Evolutionary conservation across 2,888 invertebrate species (phyloP), one percentile per base, ranked within the genome.

Genomic region (Zelleria hepariella): DNA sequence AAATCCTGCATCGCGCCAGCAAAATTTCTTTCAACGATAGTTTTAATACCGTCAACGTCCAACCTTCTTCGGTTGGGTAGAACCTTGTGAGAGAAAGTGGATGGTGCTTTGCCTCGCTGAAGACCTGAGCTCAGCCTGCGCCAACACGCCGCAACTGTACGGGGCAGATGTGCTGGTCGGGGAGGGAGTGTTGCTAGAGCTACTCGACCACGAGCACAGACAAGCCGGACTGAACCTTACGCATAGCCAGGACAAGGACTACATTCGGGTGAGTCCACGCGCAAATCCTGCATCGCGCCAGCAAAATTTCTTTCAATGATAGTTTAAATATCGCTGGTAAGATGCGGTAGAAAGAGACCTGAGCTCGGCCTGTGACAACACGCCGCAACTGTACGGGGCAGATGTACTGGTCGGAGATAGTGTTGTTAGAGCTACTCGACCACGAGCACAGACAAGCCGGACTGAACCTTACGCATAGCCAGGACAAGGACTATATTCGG

Each of bases 211-310:
- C 70, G 98, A 98, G 76, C 91, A 93, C 27, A 91, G 91, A 66
- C 94, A 96, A 71, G 92, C 92, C 15, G 98, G 98, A 0, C 84
- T 98, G 20, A 96, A 97, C 75, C 91, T 98, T 51, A 97, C 98
- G 4, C 98, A 98, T 75, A 96, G 97, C 69, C 98, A 98, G 82
- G 98, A 98, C 74, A 96, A 96, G 77, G 95, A 97, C 76, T 98
- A 96, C 74, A 95, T 98, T 62, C 91, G 91, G 80, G 94, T 93
- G 67, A 80, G 86, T 72, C 25, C 6, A 15, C n/a, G n/a, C n/a
- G n/a, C n/a, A n/a, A n/a, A n/a, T n/a, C n/a, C n/a, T n/a, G n/a
- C n/a, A n/a, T n/a, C n/a, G n/a, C n/a, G n/a, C n/a, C n/a, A n/a
- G n/a, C n/a, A n/a, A n/a, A n/a, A n/a, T n/a, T n/a, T n/a, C n/a